Conservation (phyloP, 2,113 vertebrate genomes). For the Hemichromis elongatus region DNA sequence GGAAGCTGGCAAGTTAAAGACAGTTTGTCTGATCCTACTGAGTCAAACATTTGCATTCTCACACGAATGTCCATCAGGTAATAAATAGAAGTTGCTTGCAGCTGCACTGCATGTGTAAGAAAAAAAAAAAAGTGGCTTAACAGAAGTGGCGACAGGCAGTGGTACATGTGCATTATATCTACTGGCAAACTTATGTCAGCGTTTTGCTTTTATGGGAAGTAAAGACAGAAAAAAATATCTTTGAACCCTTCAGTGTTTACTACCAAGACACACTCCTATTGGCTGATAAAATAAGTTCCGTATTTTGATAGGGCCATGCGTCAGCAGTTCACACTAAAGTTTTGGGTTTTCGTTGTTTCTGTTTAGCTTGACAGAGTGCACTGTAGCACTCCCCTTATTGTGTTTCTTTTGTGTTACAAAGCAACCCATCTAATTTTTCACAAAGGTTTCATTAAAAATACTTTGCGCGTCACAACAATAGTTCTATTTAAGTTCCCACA, state of each 20-base stretch:
- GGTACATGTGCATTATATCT: not conserved
- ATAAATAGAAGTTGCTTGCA: not conserved
- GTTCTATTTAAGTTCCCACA: not conserved
- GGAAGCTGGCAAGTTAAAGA: not conserved
- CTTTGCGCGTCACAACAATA: not conserved
- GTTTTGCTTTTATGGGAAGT: not conserved
- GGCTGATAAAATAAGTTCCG: not conserved
- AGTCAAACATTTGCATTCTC: not conserved
- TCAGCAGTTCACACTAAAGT: not conserved
- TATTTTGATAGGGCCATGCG: not conserved
- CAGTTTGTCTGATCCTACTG: not conserved
- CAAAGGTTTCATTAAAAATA: not conserved
- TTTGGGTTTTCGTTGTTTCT: not conserved
- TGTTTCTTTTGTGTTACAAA: not conserved
- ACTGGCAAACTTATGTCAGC: slow-evolving; percentile 15
- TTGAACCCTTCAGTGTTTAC: not conserved
- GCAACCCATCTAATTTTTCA: not conserved
- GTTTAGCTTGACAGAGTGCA: not conserved
- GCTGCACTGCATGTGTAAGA: not conserved
- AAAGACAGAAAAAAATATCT: not conserved
- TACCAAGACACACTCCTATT: not conserved
- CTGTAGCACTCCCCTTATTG: not conserved
- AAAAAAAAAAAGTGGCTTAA: not conserved
- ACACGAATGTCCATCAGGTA: not conserved
- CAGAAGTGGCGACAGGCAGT: not conserved